Evolutionary conservation across 2,113 vertebrate species (phyloP), one percentile per base, ranked within the genome.

Genomic region (Bolborhynchus lineola): DNA sequence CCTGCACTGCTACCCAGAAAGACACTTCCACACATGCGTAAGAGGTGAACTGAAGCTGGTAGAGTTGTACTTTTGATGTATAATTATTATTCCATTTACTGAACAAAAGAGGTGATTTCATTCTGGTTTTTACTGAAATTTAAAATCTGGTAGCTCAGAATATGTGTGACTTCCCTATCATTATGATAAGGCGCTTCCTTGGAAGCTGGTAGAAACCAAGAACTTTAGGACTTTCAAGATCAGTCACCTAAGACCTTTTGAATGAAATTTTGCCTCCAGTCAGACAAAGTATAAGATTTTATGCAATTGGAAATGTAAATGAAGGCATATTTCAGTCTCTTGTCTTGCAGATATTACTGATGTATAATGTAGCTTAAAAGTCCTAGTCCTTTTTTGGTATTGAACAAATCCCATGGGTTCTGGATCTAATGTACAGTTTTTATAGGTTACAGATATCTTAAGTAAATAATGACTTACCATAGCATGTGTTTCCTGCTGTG

Each of bases 361-460:
- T 74, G 60, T 67, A 28, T 76, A 75, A 33, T 69, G 16, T 60
- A 83, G 47, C 41, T 94, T 42, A 90, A 92, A 94, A 94, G 41
- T 90, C 87, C 63, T 71, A 62, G 39, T 94, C 88, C 46, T 93
- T 88, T 93, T 93, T 49, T 72, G 55, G 28, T 87, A 63, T 55
- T 91, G 82, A 96, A 29, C 57, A 94, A 96, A 87, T 91, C 75
- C 70, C 68, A 37, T 77, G 59, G 65, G 39, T 88, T 65, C 85
- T 94, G 95, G 52, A 85, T 94, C 74, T 82, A 59, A 82, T 94
- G 71, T 62, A 78, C 39, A 39, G 63, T 88, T 59, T 97, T 97
- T 68, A 82, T 75, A 95, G 64, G 76, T 95, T 95, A 77, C 76
- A 92, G 95, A 75, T 95, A 83, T 71, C 91, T 96, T 94, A 85